Base-by-base conservation (phyloP, 2,888 invertebrate genomes). In the Nudaria mundana region DNA sequence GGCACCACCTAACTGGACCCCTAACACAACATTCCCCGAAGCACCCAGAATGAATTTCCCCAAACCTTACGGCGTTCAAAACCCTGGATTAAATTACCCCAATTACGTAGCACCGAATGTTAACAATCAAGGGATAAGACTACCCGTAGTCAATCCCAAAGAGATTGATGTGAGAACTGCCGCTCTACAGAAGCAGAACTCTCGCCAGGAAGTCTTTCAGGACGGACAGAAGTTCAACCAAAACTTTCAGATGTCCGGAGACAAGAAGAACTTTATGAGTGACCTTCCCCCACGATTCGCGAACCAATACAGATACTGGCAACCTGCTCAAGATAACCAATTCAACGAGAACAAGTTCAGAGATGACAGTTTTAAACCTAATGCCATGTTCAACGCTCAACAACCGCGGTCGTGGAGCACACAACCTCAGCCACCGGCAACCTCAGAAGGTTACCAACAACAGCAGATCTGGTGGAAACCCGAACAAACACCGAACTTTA, bases 131-230 rank as follows among this genome's bases (percentile, higher is more conserved):
- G 79, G 77, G 14, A 85, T 84, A 32, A 66, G 81, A 6, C 57
- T 89, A 6, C 86, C 89, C 0, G 89, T 89, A 0, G 89, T 90
- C 16, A 89, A 88, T 45, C 90, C 89, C 0, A 89, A 89, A 41
- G 89, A 89, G 55, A 89, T 90, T 2, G 89, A 89, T 56, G 87
- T 89, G 0, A 63, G 88, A n/a, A 79, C 87, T 0, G 89, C 85
- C 0, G 87, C 89, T 0, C 44, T 89, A 13, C 89, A 89, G 54
- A 87, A 87, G 30, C 89, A 89, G 46, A 87, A 70, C 40, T 81
- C 81, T 0, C 70, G 87, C 0, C 77, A 75, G 1, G 87, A 87
- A 11, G 44, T 80, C 28, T 81, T 81, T 71, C 82, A 79, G 16
- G 84, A 84, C 13, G 71, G 67, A 0, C 71, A 75, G 45, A 83